Evolutionary conservation across 2,113 vertebrate genomes (phyloP), one percentile per base, ranked within the genome.

Genomic region (Lanius collurio): DNA sequence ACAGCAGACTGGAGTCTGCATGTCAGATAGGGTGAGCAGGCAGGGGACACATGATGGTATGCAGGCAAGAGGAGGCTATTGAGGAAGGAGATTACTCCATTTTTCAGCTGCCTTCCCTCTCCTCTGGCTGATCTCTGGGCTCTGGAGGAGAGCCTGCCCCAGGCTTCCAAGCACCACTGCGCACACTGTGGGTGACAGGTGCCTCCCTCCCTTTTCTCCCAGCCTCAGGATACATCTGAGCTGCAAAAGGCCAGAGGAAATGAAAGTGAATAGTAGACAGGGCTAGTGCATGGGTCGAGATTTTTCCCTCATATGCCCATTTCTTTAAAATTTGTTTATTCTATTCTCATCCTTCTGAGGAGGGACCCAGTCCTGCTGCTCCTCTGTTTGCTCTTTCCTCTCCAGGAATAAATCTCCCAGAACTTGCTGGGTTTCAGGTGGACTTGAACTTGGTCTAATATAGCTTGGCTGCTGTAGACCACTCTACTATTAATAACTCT

Each of bases 401-500:
- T 7, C 7, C 10, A 52, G 20, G 10, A 88, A 71, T 70, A 74
- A 84, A 75, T 68, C 6, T 69, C 15, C 13, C 4, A 4, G 52
- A 59, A 30, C 47, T 92, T 78, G 19, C 22, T 31, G 62, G 47
- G 56, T 27, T 88, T 83, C 24, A 71, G 78, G 33, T 24, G 2
- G 69, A 42, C 22, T 71, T 7, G 3, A 41, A 60, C 26, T 42
- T 31, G 17, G 8, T 85, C 70, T 86, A 88, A 91, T 86, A 94
- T 15, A 94, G 33, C 64, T 89, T 95, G 79, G 63, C 73, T 97
- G 89, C 95, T 92, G 69, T 83, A 90, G 87, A 83, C 64, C 70
- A 76, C 53, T 97, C 74, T 77, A 70, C 87, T 68, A 84, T 95
- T 97, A 97, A 94, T 94, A 94, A 78, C 86, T 63, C 47, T 69